phyloP scores from a whole-genome alignment of 2,113 vertebrate genomes.

The Psammodynastes pulverulentus region DNA sequence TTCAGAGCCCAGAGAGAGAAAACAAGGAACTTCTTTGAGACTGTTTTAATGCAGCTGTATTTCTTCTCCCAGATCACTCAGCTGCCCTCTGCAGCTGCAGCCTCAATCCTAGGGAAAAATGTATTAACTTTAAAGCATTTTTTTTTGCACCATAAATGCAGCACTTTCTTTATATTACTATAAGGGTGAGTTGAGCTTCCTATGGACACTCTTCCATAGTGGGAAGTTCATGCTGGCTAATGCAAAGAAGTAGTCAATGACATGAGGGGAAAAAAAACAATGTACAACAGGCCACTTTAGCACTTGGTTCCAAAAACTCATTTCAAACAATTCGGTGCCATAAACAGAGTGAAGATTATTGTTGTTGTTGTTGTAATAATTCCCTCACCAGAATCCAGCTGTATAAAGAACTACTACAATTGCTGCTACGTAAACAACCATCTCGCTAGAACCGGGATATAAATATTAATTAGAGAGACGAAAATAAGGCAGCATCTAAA shows the following conservation, averaged over 20 bases:
- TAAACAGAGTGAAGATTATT: neutral
- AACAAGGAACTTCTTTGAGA: neutral
- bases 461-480: constrained; percentile 62
- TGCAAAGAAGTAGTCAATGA: neutral
- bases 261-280: too few relatives aligned
- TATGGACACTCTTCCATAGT: neutral
- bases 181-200: neutral
- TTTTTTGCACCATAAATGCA: neutral
- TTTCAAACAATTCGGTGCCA: constrained; percentile 1
- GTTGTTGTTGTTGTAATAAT: constrained; percentile 18
- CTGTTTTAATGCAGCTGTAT: neutral
- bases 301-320: neutral
- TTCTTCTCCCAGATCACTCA: neutral
- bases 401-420: constrained; percentile 38
- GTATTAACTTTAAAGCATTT: neutral
- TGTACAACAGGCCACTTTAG: neutral
- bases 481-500: constrained; percentile 52
- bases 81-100: neutral
- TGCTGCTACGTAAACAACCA: constrained; percentile 48
- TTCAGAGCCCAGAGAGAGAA: neutral
- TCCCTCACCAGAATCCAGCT: constrained; percentile 37
- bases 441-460: constrained; percentile 37
- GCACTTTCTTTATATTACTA: neutral
- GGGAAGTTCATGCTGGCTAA: neutral
- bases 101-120: neutral